Conservation (phyloP, 2,888 invertebrate species). For the Noctua fimbriata region DNA sequence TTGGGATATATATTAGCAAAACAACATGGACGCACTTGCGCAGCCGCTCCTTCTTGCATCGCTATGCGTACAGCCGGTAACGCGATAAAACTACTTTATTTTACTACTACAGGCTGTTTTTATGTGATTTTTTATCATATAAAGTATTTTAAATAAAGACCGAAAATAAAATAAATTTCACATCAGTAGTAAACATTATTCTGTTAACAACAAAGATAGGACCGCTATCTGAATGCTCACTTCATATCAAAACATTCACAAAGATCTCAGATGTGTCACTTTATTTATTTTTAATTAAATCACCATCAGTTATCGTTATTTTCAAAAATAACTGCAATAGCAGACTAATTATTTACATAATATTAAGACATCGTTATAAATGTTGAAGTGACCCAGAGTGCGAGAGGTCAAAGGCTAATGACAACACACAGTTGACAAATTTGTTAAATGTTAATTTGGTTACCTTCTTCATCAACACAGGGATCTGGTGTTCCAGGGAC, state of each 20-base stretch:
- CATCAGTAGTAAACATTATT: constrained; percentile 30
- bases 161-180: constrained; percentile 15
- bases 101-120: constrained; percentile 45
- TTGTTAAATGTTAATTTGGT: constrained; percentile 47
- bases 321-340: constrained; percentile 45
- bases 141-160: constrained; percentile 10
- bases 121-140: constrained; percentile 27
- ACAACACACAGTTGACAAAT: constrained; percentile 50
- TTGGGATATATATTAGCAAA: constrained; percentile 36
- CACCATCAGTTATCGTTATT: constrained; percentile 36
- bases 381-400: constrained; percentile 47
- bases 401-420: constrained; percentile 57
- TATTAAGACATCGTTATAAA: constrained; percentile 34
- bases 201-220: constrained; percentile 38
- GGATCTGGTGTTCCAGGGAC: constrained; percentile 86
- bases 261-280: constrained; percentile 46
- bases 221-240: constrained; percentile 27
- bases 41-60: constrained; percentile 39
- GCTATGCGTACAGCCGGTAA: constrained; percentile 52
- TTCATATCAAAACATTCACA: constrained; percentile 45
- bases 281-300: constrained; percentile 57
- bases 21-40: constrained; percentile 29
- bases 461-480: constrained; percentile 87
- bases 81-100: constrained; percentile 42
- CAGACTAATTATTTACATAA: constrained; percentile 50